Conservation (phyloP, 2,797 vertebrate genomes). For the Microcaecilia unicolor region DNA sequence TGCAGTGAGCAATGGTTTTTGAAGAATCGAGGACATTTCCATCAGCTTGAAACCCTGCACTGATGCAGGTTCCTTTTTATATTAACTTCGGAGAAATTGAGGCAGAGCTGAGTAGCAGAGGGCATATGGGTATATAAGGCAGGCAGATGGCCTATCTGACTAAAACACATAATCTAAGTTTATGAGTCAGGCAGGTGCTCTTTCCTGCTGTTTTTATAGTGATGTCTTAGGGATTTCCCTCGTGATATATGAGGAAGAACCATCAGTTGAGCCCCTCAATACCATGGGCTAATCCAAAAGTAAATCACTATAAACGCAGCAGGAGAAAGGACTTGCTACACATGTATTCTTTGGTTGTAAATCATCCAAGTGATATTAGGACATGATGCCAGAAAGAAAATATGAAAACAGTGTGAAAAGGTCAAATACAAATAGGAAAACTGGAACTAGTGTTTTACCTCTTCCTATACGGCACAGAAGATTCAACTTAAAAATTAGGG, state of each 20-base stretch:
- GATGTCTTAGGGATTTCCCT: slow-evolving; percentile 53
- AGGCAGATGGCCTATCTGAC: slow-evolving; percentile 46
- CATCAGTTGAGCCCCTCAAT: slow-evolving; percentile 32
- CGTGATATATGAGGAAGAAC: slow-evolving; percentile 50
- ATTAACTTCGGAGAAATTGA: slow-evolving; percentile 4
- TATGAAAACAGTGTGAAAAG: slow-evolving; percentile 38
- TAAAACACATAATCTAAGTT: slow-evolving; percentile 38
- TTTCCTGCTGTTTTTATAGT: slow-evolving; percentile 51
- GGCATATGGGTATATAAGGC: slow-evolving; percentile 39
- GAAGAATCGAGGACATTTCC: too few relatives aligned
- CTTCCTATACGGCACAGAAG: slow-evolving; percentile 17
- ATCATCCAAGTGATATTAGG: slow-evolving; percentile 29
- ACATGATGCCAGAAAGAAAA: slow-evolving; percentile 40
- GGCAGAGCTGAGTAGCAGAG: neutral
- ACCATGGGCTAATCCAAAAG: slow-evolving; percentile 38
- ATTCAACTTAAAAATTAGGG: too few relatives aligned
- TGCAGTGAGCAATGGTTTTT: too few relatives aligned
- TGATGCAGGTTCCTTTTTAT: too few relatives aligned
- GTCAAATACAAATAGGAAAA: slow-evolving; percentile 47
- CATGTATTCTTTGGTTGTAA: slow-evolving; percentile 38
- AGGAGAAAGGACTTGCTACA: slow-evolving; percentile 30
- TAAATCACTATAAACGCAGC: slow-evolving; percentile 53
- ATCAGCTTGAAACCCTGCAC: too few relatives aligned
- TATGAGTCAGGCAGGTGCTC: slow-evolving; percentile 50
- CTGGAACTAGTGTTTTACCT: slow-evolving; percentile 36